Base-by-base conservation (phyloP, 2,888 invertebrate genomes). In the Exephanes ischioxanthus region DNA sequence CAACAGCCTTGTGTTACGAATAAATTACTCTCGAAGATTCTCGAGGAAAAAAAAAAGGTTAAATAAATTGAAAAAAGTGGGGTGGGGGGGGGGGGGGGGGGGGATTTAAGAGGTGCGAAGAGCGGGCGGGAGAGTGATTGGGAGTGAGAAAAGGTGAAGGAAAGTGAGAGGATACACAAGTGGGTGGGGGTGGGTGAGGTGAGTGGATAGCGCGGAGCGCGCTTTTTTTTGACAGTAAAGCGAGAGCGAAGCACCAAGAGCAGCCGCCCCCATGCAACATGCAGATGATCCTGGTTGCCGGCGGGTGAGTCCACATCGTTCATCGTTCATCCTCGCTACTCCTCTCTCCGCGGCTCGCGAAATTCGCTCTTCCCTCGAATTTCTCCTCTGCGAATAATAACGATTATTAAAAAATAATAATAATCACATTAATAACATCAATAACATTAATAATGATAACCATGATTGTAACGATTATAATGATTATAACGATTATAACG, bases 241-340 rank as follows among this genome's bases (percentile, higher is more conserved):
- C 83, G 84, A 80, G 77, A 87, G 82, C 85, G 75, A 86, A 89
- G 87, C 87, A 92, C 89, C 91, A 92, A 93, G 88, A 88, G 92
- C 92, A 93, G 92, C 93, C 93, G 93, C 92, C 93, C 93, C 92
- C 93, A 93, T 93, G 93, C 93, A 94, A 91, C 93, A 94, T 94
- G 94, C 94, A 94, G 94, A 94, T 94, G 94, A 94, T 94, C 92
- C 94, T 94, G 92, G 94, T 94, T 92, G 94, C 94, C 92, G 94
- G 94, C 94, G 94, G 94, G 94, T 94, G 94, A 94, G 94, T 93
- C 93, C 93, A 85, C 83, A 93, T 92, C 92, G 91, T 90, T 88
- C 85, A 84, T 85, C 79, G 83, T 80, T 48, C 85, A 78, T 83
- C 80, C 82, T 75, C 77, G 75, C 80, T 81, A 72, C 66, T 77